Percentiles rank a stretch among this genome's conserved stretches.
phyloP scores from a whole-genome alignment of 2,797 vertebrate genomes.

The Clamator glandarius region DNA sequence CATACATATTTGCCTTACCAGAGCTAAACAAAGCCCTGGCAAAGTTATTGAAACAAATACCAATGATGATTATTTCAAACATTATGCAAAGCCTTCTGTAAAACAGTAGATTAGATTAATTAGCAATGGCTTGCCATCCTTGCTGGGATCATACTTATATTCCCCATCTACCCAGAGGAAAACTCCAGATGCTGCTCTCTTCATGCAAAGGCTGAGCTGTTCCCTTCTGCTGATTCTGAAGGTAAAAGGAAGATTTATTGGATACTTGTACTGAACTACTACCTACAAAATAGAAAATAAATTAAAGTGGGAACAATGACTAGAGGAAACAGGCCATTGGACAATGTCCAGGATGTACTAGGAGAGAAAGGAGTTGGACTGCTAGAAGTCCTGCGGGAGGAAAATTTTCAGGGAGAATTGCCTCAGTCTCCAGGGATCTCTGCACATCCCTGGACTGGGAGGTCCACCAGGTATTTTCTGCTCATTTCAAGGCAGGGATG shows the following conservation, averaged over 20 bases:
- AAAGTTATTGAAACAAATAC: not conserved
- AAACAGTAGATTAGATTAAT: not conserved
- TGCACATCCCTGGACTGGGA: not conserved
- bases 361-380: not conserved
- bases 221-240: not conserved
- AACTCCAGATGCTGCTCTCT: not conserved
- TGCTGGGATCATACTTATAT: not conserved
- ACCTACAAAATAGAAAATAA: not conserved
- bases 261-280: not conserved
- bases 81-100: not conserved
- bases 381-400: not conserved
- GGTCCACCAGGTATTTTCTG: not conserved
- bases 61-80: not conserved
- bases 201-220: fast-evolving
- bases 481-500: not conserved
- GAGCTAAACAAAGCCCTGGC: not conserved
- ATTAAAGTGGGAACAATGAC: not conserved
- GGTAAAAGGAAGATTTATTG: not conserved
- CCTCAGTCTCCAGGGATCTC: too few relatives aligned
- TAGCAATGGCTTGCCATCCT: not conserved
- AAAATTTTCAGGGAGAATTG: not conserved
- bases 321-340: not conserved
- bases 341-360: not conserved
- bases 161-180: not conserved
- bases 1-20: not conserved